phyloP scores from a whole-genome alignment of 2,113 vertebrate species.

The Elephantulus edwardii region DNA sequence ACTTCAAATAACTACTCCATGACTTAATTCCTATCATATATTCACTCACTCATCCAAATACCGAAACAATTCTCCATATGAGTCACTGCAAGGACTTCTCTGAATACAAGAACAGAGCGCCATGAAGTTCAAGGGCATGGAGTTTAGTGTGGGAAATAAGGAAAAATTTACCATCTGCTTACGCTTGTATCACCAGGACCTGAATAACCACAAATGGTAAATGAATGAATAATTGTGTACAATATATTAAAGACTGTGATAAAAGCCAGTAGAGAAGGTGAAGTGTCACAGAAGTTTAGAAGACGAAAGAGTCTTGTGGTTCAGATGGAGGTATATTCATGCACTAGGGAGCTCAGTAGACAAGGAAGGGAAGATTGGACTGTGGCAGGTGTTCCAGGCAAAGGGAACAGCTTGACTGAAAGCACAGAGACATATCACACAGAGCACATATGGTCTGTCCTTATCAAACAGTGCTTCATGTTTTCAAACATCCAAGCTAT shows the following conservation, averaged over 20 bases:
- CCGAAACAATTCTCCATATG: background rate
- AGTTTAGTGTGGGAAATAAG: background rate
- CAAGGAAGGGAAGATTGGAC: fast-evolving
- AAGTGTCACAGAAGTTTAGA: background rate
- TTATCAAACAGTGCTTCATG: background rate
- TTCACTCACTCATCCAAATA: background rate
- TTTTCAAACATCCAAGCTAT: background rate
- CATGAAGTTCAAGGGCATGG: background rate
- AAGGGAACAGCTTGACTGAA: background rate
- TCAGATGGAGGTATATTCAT: background rate
- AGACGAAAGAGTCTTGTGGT: background rate
- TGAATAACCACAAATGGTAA: background rate
- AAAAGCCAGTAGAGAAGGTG: background rate
- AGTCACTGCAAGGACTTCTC: background rate
- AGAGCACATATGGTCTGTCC: fast-evolving
- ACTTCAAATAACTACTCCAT: background rate
- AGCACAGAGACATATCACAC: background rate
- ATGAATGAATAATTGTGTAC: background rate
- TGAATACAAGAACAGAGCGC: background rate
- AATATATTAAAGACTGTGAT: background rate
- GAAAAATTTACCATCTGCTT: background rate
- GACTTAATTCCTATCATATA: background rate
- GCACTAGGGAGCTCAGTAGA: background rate
- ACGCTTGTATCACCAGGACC: background rate
- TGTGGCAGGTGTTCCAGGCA: background rate